Evolutionary conservation across 2,113 vertebrate species (phyloP), one percentile per base, ranked within the genome.

Genomic region (Gallinago jamesoni): DNA sequence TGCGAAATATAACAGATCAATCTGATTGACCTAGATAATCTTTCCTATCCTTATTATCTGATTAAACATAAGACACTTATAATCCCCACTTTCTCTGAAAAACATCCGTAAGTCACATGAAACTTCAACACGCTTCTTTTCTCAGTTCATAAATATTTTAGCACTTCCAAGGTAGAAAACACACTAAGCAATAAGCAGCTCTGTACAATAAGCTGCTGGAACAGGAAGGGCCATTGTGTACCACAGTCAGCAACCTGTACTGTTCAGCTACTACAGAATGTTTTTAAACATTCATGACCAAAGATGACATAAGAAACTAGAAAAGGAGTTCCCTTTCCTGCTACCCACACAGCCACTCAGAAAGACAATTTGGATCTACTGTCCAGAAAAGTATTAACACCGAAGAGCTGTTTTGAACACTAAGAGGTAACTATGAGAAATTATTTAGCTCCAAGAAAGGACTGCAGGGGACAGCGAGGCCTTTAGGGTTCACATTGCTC

Each of bases 91-190:
- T 53, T 12, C 48, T 20, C 25, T 59, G 74, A 59, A 91, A 79
- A 74, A 33, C 13, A 80, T 43, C 25, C 16, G 24, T 47, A 67
- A 87, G 57, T 50, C 57, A 70, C 35, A 70, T 94, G 55, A 97
- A 91, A 83, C 81, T 94, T 75, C 94, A 91, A 97, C 27, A 67
- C 31, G 37, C 22, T 83, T 79, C 39, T 95, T 72, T 90, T 78
- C 79, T 92, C 68, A 82, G 24, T 33, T 82, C 68, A 66, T 94
- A 96, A 97, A 93, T 97, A 96, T 94, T 97, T 92, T 75, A 94
- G 66, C 68, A 93, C 35, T 89, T 89, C 35, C 47, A 95, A 81
- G 39, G 39, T 67, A 97, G 50, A 62, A 70, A 66, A 96, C 20
- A 93, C 22, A 53, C 23, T 62, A 52, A 8, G 57, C 66, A 31